These are phyloP conservation scores for Syrmaticus mikado DNA, from an alignment of 2,113 vertebrate genomes.

Conservation along the genomic window DNA sequence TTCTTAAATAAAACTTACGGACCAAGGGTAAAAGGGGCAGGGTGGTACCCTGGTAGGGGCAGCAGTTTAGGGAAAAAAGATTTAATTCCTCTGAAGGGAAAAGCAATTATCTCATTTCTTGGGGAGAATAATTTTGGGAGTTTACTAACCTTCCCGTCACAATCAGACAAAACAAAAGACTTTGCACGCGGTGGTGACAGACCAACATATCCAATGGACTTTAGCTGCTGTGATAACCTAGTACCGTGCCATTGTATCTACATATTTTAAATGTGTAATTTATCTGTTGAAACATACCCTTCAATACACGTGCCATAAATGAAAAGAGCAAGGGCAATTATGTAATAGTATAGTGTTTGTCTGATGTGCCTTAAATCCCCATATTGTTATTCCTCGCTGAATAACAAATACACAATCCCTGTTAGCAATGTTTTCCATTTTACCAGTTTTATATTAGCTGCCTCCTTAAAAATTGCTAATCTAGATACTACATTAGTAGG, in stretches of 20 bases:
- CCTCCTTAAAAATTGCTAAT: constrained; percentile 94
- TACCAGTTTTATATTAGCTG: constrained; percentile 80
- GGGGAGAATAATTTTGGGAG: constrained; percentile 56
- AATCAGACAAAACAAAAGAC: constrained; percentile 18
- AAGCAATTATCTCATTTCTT: constrained; percentile 49
- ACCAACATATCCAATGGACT: constrained; percentile 25
- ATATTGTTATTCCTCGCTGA: constrained; percentile 75
- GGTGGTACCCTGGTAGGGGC: neutral
- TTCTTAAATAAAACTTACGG: constrained; percentile 4
- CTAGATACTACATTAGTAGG: constrained; percentile 90
- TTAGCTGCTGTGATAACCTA: constrained; percentile 48
- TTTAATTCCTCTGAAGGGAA: constrained; percentile 30
- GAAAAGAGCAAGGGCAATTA: constrained; percentile 76
- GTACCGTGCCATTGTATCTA: constrained; percentile 67
- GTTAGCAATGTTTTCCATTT: constrained; percentile 79
- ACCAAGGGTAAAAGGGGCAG: neutral
- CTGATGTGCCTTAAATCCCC: constrained; percentile 75
- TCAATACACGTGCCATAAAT: constrained; percentile 74
- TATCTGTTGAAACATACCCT: constrained; percentile 78
- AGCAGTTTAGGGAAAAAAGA: constrained; percentile 39
- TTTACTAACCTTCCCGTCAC: constrained; percentile 59
- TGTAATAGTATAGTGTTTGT: constrained; percentile 78
- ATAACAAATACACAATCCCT: constrained; percentile 76
- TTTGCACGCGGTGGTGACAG: constrained; percentile 30
- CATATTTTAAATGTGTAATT: constrained; percentile 77